These are phyloP conservation scores for Leistus spinibarbis DNA, from an alignment of 2,888 invertebrate species.

Conservation along the genomic window DNA sequence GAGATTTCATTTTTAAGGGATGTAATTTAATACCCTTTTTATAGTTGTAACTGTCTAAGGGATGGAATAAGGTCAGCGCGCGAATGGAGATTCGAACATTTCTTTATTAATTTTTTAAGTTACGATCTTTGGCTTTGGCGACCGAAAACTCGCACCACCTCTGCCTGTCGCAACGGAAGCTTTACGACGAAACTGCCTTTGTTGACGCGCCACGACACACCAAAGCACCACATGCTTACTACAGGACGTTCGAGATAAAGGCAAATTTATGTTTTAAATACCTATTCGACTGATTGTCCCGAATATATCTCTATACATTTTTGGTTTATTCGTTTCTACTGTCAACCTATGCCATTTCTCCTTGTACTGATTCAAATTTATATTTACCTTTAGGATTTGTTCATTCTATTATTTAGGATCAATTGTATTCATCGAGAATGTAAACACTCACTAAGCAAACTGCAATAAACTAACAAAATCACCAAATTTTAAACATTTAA, in stretches of 20 bases:
- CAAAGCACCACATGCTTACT: too few species aligned
- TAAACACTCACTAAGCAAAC: too few species aligned
- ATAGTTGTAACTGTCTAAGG: slow-evolving; percentile 56
- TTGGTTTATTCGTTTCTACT: not conserved
- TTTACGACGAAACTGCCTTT: not conserved
- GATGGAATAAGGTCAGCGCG: slow-evolving; percentile 55
- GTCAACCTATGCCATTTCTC: not conserved
- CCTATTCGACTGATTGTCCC: not conserved
- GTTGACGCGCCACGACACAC: slow-evolving; percentile 26
- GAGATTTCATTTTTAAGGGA: slow-evolving; percentile 53
- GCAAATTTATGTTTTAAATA: slow-evolving; percentile 36
- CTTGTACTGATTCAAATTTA: not conserved
- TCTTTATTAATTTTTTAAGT: slow-evolving; percentile 40
- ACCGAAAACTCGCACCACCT: slow-evolving; percentile 8
- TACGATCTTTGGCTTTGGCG: slow-evolving; percentile 22
- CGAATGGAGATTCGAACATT: slow-evolving; percentile 44
- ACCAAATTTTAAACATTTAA: too few species aligned
- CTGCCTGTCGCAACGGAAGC: not conserved
- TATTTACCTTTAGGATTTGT: not conserved
- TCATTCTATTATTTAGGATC: too few species aligned
- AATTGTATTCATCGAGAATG: too few species aligned
- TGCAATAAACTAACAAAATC: too few species aligned
- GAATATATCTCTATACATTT: not conserved
- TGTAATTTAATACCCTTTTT: slow-evolving; percentile 58
- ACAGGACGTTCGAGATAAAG: slow-evolving; percentile 36